Percentiles rank a stretch among this genome's conserved stretches.
These are phyloP conservation scores for Dascyllus trimaculatus DNA, from an alignment of 2,113 vertebrate genomes.

Conservation along the genomic window DNA sequence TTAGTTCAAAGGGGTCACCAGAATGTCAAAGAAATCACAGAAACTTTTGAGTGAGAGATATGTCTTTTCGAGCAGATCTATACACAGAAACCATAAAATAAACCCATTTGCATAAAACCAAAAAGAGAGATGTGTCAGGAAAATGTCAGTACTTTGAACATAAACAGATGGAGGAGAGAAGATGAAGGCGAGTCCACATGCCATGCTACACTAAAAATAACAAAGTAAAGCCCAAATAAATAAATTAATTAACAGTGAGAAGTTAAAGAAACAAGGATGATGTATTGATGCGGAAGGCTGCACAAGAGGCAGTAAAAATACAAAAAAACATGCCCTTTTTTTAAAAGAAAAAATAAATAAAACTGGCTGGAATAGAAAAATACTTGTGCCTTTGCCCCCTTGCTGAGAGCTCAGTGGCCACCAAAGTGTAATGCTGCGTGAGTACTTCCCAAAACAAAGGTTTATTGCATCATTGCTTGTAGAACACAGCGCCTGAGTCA, in stretches of 20 bases:
- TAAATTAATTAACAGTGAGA: neutral
- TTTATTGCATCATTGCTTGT: conserved; percentile 60
- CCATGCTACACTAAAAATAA: neutral
- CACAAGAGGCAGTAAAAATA: conserved; percentile 1
- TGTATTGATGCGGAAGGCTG: neutral
- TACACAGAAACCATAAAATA: conserved; percentile 6
- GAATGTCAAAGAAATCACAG: conserved; percentile 42
- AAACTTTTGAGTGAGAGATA: conserved; percentile 15
- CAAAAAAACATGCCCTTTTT: neutral
- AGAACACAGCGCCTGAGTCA: conserved; percentile 47
- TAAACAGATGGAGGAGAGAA: conserved; percentile 19
- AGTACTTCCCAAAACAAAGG: conserved; percentile 53
- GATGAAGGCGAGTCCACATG: conserved; percentile 22
- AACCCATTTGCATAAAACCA: conserved; percentile 21
- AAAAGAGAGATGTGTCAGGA: conserved; percentile 11
- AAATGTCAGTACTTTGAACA: conserved; percentile 14
- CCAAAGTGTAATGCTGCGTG: conserved; percentile 17
- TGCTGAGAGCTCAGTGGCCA: conserved; percentile 48
- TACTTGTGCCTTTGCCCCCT: conserved; percentile 14
- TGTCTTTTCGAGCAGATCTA: conserved; percentile 13
- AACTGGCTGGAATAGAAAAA: conserved; percentile 7
- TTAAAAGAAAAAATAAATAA: conserved; percentile 5
- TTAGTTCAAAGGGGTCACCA: conserved; percentile 42
- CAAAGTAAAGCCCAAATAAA: neutral
- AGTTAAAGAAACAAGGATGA: neutral